Evolutionary conservation across 1,140 invertebrate species (phyloP).

Genomic region (Copidosoma floridanum): DNA sequence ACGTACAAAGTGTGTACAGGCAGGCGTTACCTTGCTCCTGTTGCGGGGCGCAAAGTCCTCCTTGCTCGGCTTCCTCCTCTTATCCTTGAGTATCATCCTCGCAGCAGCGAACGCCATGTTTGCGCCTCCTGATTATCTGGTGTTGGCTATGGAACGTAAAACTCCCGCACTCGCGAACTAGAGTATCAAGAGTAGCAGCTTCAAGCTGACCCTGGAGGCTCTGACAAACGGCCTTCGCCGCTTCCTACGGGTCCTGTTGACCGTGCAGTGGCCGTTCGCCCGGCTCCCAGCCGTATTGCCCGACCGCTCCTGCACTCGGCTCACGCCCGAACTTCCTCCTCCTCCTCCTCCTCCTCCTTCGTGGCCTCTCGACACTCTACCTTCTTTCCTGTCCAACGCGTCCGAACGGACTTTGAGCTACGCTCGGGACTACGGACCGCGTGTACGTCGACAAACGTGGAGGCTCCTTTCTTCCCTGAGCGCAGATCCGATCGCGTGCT

Average conservation of each 20-base stretch:
- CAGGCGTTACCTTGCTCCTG: conserved; percentile 71
- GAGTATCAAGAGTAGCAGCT: too few species aligned
- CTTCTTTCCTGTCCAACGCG: background rate
- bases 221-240: background rate
- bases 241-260: background rate
- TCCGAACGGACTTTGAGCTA: too few species aligned
- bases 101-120: conserved; percentile 80
- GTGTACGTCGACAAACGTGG: too few species aligned
- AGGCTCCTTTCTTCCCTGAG: too few species aligned
- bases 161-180: background rate
- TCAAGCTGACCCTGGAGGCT: background rate
- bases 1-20: too few species aligned
- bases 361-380: background rate
- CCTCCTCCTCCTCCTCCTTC: background rate
- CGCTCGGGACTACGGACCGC: too few species aligned
- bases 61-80: conserved; percentile 73
- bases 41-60: conserved; percentile 72
- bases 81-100: conserved; percentile 79
- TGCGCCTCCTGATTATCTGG: conserved; percentile 1
- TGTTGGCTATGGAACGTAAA: background rate
- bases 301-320: background rate
- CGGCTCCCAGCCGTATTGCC: background rate
- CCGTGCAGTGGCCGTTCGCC: background rate
- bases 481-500: too few species aligned
- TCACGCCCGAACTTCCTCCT: too few species aligned